Percentiles rank a stretch among this genome's conserved stretches.
Evolutionary conservation across 2,113 vertebrate species (phyloP).

Genomic region (Falcunculus frontatus): DNA sequence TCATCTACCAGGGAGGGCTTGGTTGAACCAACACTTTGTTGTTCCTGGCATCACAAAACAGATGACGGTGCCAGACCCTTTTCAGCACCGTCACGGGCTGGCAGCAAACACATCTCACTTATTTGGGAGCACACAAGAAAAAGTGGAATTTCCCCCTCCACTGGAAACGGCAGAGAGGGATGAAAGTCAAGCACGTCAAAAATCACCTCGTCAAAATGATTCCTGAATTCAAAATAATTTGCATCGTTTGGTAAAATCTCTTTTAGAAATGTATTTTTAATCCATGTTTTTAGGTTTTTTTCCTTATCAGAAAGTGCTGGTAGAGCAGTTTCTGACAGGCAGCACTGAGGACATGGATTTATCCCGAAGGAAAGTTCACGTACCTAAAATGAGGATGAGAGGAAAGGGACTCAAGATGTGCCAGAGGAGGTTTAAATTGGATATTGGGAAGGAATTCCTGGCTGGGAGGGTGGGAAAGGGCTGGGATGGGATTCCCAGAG

Average conservation of each 20-base stretch:
- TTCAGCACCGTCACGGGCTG: neutral
- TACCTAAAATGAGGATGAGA: accelerated
- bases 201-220: neutral
- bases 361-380: accelerated
- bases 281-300: neutral
- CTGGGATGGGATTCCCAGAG: neutral
- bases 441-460: neutral
- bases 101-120: neutral
- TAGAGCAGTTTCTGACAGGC: neutral
- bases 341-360: neutral
- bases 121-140: neutral
- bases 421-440: neutral
- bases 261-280: neutral
- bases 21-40: neutral
- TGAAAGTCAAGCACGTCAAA: neutral
- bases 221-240: neutral
- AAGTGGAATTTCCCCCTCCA: neutral
- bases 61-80: neutral
- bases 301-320: neutral
- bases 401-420: accelerated
- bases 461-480: neutral
- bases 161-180: neutral
- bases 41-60: neutral
- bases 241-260: accelerated
- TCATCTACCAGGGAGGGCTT: neutral